These are phyloP conservation scores for Limosa lapponica DNA, from an alignment of 2,797 vertebrate species.

Conservation along the genomic window DNA sequence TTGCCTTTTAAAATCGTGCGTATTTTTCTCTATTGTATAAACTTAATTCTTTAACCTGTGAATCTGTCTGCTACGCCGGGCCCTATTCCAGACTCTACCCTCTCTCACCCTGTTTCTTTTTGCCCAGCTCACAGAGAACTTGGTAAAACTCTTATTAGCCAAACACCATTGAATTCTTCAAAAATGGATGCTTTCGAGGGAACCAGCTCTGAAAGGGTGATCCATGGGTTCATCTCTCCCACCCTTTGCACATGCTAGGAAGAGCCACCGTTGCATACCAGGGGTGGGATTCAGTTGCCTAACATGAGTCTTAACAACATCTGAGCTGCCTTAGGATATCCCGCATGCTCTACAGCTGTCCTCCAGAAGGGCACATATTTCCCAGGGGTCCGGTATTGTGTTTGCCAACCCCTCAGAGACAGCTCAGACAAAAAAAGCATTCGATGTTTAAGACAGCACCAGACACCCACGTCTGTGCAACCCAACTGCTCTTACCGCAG, in stretches of 20 bases:
- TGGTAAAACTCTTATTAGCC: background rate
- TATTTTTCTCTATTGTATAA: constrained; percentile 35
- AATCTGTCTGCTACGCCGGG: background rate
- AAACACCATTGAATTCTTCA: background rate
- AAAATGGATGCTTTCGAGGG: background rate
- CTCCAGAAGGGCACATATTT: background rate
- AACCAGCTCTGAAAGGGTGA: background rate
- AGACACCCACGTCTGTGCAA: background rate
- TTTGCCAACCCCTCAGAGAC: background rate
- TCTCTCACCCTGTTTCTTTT: background rate
- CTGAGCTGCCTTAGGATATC: background rate
- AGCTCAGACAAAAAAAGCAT: background rate
- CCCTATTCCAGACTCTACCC: background rate
- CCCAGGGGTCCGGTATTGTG: background rate
- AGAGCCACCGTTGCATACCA: background rate
- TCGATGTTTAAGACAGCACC: background rate
- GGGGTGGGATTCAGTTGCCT: background rate
- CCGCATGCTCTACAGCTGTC: background rate
- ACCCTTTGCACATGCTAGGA: background rate
- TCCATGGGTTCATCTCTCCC: background rate
- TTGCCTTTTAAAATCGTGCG: background rate
- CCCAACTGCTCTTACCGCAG: background rate
- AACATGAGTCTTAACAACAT: background rate
- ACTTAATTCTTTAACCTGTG: background rate
- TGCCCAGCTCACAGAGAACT: background rate